Percentiles rank a stretch among this genome's conserved stretches.
Conservation (phyloP, 2,888 invertebrate species). For the Drosophila differens region DNA sequence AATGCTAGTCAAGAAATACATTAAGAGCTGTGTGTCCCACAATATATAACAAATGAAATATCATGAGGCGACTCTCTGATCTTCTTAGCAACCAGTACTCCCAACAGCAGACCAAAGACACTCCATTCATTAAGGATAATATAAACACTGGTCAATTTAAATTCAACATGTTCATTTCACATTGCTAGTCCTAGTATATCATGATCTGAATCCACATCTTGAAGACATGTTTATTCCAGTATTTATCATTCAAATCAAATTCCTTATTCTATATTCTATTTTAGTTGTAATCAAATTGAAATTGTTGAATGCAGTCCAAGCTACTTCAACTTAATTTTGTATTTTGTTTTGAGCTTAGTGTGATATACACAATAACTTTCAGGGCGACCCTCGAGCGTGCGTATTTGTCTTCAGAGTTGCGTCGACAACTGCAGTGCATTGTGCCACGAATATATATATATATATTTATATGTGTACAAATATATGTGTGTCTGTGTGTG, state of each 20-base stretch:
- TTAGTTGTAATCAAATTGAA: too few species aligned
- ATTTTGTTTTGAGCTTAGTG: neutral
- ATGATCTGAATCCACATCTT: neutral
- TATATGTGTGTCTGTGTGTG: conserved; percentile 14
- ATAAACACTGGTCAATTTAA: neutral
- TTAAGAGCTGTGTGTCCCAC: neutral
- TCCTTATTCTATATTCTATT: neutral
- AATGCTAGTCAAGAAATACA: neutral
- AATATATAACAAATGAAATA: neutral
- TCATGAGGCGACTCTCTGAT: neutral
- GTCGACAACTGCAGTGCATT: conserved; percentile 45
- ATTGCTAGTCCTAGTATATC: neutral
- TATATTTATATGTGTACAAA: conserved; percentile 10
- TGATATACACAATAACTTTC: neutral
- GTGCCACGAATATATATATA: conserved; percentile 24
- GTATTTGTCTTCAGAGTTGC: conserved; percentile 4
- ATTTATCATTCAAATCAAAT: neutral
- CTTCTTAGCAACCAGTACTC: neutral
- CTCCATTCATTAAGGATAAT: neutral
- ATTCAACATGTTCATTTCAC: neutral
- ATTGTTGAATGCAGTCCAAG: too few species aligned
- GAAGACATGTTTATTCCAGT: neutral
- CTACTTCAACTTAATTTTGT: neutral
- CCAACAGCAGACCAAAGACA: neutral
- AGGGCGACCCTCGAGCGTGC: conserved; percentile 26